phyloP scores from a whole-genome alignment of 1,140 invertebrate species.

The Cataglyphis hispanica region DNA sequence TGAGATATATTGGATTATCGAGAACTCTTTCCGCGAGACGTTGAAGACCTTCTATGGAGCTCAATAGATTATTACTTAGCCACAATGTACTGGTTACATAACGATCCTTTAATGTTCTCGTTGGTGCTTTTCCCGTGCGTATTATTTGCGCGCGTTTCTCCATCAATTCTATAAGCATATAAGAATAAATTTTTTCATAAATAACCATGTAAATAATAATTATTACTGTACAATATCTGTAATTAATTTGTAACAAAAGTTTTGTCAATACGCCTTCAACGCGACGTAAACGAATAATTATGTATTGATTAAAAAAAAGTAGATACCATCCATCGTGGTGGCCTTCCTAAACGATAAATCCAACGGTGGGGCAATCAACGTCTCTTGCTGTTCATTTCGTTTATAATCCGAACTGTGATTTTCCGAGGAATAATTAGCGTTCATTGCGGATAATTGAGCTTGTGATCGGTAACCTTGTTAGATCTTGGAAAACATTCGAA shows the following conservation, averaged over 20 bases:
- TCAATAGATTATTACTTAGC: slow-evolving; percentile 87
- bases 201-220: background rate
- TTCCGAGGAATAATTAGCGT: background rate
- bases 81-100: slow-evolving; percentile 86
- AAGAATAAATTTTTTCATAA: slow-evolving; percentile 17
- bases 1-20: slow-evolving; percentile 82
- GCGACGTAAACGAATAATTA: background rate
- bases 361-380: slow-evolving; percentile 77
- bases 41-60: slow-evolving; percentile 81
- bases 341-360: slow-evolving; percentile 82
- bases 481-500: slow-evolving; percentile 29
- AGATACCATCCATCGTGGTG: slow-evolving; percentile 75
- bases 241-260: background rate
- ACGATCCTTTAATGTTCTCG: slow-evolving; percentile 78
- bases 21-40: slow-evolving; percentile 81
- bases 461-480: background rate
- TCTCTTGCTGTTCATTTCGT: slow-evolving; percentile 70
- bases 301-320: background rate
- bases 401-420: slow-evolving; percentile 68
- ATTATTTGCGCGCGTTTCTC: slow-evolving; percentile 72
- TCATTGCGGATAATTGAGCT: slow-evolving; percentile 30
- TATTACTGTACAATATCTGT: background rate
- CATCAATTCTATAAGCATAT: slow-evolving; percentile 76
- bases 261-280: background rate
- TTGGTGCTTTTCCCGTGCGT: slow-evolving; percentile 82